Conservation (phyloP, 2,888 invertebrate species). For the Schizotus pectinicornis region DNA sequence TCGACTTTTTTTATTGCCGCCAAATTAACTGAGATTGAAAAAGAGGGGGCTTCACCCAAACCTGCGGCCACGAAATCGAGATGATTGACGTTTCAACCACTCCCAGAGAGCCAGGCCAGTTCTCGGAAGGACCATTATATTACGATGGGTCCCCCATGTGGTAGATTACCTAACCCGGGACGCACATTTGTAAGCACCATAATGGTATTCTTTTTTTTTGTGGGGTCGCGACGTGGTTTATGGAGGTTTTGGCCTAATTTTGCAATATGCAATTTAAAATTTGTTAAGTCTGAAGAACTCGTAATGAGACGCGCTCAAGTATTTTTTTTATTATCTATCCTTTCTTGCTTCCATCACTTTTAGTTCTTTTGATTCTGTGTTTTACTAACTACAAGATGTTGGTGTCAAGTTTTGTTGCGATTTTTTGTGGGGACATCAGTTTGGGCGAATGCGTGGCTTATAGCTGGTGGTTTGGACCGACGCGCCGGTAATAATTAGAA, state of each 20-base stretch:
- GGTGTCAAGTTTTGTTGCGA: too few relatives aligned
- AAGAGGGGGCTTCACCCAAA: constrained; percentile 7
- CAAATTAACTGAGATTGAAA: constrained; percentile 20
- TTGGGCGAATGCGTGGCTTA: too few relatives aligned
- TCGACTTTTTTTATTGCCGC: constrained; percentile 16
- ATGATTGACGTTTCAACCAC: constrained; percentile 30
- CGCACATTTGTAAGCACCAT: constrained; percentile 24
- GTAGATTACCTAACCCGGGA: constrained; percentile 18
- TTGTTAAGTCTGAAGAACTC: too few relatives aligned
- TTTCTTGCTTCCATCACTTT: too few relatives aligned
- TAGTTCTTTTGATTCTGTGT: too few relatives aligned
- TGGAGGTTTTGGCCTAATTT: constrained; percentile 1
- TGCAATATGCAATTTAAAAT: constrained; percentile 9
- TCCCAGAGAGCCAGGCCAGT: constrained; percentile 23
- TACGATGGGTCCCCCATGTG: constrained; percentile 26
- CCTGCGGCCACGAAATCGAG: neutral
- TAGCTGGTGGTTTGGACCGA: too few relatives aligned
- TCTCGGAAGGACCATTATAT: constrained; percentile 27
- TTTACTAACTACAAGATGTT: too few relatives aligned
- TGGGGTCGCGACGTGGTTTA: constrained; percentile 8
- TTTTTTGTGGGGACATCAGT: too few relatives aligned
- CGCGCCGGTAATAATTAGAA: constrained; percentile 6
- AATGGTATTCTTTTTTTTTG: constrained; percentile 9
- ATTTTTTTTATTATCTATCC: too few relatives aligned
- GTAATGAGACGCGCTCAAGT: too few relatives aligned